phyloP scores from a whole-genome alignment of 2,888 invertebrate genomes.

The Andrena trimmerana region DNA sequence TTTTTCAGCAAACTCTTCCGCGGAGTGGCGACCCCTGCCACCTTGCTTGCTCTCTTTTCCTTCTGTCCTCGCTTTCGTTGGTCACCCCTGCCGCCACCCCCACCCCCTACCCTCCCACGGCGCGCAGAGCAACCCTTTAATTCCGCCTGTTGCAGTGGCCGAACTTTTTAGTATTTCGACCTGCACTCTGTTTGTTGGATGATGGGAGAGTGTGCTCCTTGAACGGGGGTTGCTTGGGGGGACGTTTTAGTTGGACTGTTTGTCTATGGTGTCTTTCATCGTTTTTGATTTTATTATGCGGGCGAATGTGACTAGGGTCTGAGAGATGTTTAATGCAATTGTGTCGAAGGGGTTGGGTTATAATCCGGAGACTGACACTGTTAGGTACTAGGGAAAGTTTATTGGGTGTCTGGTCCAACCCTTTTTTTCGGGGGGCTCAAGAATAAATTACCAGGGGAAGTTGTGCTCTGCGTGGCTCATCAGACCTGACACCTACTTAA shows the following conservation, averaged over 20 bases:
- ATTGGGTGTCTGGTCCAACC: no score
- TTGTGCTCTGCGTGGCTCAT: no score
- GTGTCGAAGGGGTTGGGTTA: no score
- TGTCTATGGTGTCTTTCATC: no score
- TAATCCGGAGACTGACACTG: no score
- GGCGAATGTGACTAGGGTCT: no score
- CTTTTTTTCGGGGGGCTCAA: no score
- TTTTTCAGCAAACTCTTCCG: slow-evolving; percentile 76
- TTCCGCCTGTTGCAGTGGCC: slow-evolving; percentile 61
- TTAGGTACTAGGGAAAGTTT: no score
- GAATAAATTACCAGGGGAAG: no score
- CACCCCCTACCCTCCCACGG: not conserved
- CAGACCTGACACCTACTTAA: no score
- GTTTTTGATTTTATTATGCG: no score
- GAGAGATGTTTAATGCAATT: no score
- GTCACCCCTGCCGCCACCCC: slow-evolving; percentile 3
- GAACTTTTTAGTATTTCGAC: slow-evolving; percentile 40
- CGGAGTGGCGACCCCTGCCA: slow-evolving; percentile 35
- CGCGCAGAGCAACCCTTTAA: slow-evolving; percentile 48
- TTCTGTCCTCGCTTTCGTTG: slow-evolving; percentile 4
- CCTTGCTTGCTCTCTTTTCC: slow-evolving; percentile 10
- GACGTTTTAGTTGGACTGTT: slow-evolving; percentile 6
- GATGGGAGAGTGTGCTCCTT: not conserved
- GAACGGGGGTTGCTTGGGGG: not conserved
- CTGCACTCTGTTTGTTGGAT: not conserved